phyloP scores from a whole-genome alignment of 2,113 vertebrate genomes.

The Myodes glareolus region DNA sequence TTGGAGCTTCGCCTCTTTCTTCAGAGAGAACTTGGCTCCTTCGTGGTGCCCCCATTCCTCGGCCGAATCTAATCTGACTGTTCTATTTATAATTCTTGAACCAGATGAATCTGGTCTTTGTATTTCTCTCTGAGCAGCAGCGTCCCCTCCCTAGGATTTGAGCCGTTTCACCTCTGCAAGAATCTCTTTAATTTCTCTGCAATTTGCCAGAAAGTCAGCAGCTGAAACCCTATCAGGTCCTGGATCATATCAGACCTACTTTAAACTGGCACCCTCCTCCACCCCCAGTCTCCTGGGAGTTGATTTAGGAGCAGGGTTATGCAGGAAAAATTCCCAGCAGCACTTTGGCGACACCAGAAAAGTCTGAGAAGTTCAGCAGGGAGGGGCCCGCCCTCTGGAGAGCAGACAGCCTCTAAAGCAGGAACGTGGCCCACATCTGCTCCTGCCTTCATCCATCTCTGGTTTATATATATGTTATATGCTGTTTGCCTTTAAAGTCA shows the following conservation, averaged over 20 bases:
- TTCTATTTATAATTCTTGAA: conserved; percentile 77
- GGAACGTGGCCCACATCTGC: not conserved
- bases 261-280: conserved; percentile 73
- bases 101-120: conserved; percentile 79
- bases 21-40: conserved; percentile 75
- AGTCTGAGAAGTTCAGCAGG: conserved; percentile 51
- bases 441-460: not conserved
- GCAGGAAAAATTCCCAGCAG: conserved; percentile 80
- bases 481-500: conserved; percentile 6
- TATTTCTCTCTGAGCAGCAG: conserved; percentile 71
- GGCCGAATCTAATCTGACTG: conserved; percentile 75
- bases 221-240: conserved; percentile 81
- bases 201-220: conserved; percentile 84
- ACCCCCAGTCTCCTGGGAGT: conserved; percentile 78
- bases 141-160: conserved; percentile 74
- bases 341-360: conserved; percentile 31
- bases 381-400: not conserved
- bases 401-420: not conserved
- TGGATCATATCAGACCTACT: conserved; percentile 84
- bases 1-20: conserved; percentile 66
- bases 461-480: not conserved
- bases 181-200: conserved; percentile 85
- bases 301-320: conserved; percentile 82
- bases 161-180: conserved; percentile 83
- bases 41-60: conserved; percentile 65